A percentile compares a stretch with the other conserved stretches of the same genome.
Evolutionary conservation across 1,140 invertebrate species (phyloP).

Genomic region (Spodoptera frugiperda): DNA sequence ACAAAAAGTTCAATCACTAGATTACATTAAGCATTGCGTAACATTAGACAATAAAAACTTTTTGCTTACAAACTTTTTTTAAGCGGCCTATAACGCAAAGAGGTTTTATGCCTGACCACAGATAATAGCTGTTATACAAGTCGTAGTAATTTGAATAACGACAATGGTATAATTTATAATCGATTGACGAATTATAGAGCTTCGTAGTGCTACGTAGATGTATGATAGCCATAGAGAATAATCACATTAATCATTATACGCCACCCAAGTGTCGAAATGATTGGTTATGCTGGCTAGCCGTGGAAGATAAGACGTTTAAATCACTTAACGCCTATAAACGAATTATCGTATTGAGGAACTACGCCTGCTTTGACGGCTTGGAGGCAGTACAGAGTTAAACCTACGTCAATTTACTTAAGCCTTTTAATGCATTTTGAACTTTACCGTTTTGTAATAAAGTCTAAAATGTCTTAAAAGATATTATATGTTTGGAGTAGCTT

Average conservation of each 20-base stretch:
- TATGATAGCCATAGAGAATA: constrained; percentile 14
- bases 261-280: constrained; percentile 18
- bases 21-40: background rate
- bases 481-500: too few species aligned
- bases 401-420: too few species aligned
- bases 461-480: too few species aligned
- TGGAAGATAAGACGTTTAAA: constrained; percentile 19
- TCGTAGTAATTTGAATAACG: background rate
- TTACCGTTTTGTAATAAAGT: too few species aligned
- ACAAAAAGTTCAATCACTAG: background rate
- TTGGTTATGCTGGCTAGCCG: background rate
- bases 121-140: constrained; percentile 17
- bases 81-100: constrained; percentile 1
- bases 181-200: background rate
- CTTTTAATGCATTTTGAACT: too few species aligned
- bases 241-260: background rate
- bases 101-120: constrained; percentile 14
- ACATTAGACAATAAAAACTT: constrained; percentile 3
- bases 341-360: background rate
- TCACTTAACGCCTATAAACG: constrained; percentile 2
- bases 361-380: background rate
- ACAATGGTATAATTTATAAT: background rate
- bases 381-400: too few species aligned
- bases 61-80: background rate
- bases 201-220: background rate